A percentile compares a stretch with the other conserved stretches of the same genome.
Conservation (phyloP, 1,140 invertebrate species). For the Macrobrachium nipponense region DNA sequence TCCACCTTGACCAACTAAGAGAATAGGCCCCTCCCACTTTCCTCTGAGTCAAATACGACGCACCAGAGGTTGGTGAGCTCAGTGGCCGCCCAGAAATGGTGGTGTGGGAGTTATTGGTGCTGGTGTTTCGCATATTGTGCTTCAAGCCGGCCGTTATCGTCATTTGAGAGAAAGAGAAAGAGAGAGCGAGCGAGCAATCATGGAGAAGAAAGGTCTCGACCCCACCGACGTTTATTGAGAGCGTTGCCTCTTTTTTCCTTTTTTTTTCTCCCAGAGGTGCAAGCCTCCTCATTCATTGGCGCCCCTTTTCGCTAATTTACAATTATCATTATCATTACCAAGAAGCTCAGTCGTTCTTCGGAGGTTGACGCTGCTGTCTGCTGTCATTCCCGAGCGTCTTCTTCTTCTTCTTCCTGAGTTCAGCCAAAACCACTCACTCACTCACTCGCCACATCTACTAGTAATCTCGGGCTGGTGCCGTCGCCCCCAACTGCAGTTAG, state of each 20-base stretch:
- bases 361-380: conserved; percentile 15
- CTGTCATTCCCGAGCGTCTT: conserved; percentile 8
- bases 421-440: conserved; percentile 11
- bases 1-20: background rate
- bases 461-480: conserved; percentile 5
- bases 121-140: conserved; percentile 51
- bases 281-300: too few relatives aligned
- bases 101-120: conserved; percentile 50
- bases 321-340: too few relatives aligned
- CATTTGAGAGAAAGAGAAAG: conserved; percentile 6
- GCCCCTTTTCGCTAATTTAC: too few relatives aligned
- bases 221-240: conserved; percentile 52
- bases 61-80: conserved; percentile 30
- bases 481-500: conserved; percentile 7
- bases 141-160: conserved; percentile 54
- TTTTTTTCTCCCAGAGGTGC: too few relatives aligned
- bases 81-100: conserved; percentile 59
- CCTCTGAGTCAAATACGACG: conserved; percentile 18
- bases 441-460: conserved; percentile 19
- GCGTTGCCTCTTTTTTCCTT: conserved; percentile 9
- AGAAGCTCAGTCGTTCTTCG: too few relatives aligned
- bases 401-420: too few relatives aligned
- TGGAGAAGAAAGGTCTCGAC: conserved; percentile 52
- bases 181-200: conserved; percentile 27
- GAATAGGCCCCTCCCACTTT: background rate